Evolutionary conservation across 2,888 invertebrate genomes (phyloP).

Genomic region (Eretmocerus hayati): DNA sequence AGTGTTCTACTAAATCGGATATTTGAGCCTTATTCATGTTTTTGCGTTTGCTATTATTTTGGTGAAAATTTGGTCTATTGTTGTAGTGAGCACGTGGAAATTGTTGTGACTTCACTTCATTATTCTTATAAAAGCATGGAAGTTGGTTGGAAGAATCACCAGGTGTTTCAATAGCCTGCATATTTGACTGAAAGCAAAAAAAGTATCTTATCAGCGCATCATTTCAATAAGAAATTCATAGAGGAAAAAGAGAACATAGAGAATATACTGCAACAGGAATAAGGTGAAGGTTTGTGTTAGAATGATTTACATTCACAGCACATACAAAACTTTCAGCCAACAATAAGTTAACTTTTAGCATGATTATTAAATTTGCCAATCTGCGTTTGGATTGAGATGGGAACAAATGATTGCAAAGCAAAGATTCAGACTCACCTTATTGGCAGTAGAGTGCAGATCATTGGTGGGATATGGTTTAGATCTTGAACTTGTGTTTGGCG

Average conservation of each 20-base stretch:
- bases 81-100: conserved; percentile 9
- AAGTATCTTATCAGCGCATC: too few species aligned
- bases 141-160: conserved; percentile 7
- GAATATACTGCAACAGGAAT: too few species aligned
- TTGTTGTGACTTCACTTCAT: conserved; percentile 13
- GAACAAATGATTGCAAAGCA: too few species aligned
- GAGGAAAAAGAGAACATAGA: too few species aligned
- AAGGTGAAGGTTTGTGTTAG: too few species aligned
- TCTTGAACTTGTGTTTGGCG: conserved; percentile 4
- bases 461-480: conserved; percentile 5
- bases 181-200: conserved; percentile 4
- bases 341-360: too few species aligned
- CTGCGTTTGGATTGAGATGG: background rate
- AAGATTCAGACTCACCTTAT: background rate
- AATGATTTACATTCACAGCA: too few species aligned
- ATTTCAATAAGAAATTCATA: too few species aligned
- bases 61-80: conserved; percentile 16
- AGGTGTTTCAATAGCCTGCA: background rate
- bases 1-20: conserved; percentile 30
- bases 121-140: conserved; percentile 23
- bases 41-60: conserved; percentile 17
- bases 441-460: conserved; percentile 1
- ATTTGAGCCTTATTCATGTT: conserved; percentile 12
- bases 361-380: too few species aligned
- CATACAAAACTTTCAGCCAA: too few species aligned